Evolutionary conservation across 2,888 invertebrate genomes (phyloP).

Genomic region (Eledona agricola): DNA sequence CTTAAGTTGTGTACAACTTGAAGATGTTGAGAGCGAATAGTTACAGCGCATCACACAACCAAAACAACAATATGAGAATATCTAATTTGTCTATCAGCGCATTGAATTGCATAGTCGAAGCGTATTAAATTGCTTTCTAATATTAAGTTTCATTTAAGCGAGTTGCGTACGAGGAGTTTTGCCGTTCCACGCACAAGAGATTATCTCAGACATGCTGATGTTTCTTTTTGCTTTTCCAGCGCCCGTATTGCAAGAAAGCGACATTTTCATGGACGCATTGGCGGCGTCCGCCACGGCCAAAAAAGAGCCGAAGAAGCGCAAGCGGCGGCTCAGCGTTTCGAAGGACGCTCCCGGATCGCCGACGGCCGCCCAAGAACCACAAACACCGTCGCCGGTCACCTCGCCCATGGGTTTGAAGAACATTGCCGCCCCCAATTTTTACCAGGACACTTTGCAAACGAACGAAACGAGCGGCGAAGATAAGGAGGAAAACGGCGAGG

Average conservation of each 20-base stretch:
- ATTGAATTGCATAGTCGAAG: too few relatives aligned
- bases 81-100: too few relatives aligned
- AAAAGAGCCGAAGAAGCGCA: conserved; percentile 81
- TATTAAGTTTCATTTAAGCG: too few relatives aligned
- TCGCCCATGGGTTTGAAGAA: conserved; percentile 61
- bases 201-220: too few relatives aligned
- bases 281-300: conserved; percentile 78
- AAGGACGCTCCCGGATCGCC: conserved; percentile 67
- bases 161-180: too few relatives aligned
- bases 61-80: too few relatives aligned
- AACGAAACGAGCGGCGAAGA: conserved; percentile 50
- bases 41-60: too few relatives aligned
- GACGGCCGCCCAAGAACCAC: conserved; percentile 46
- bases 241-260: conserved; percentile 84
- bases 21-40: too few relatives aligned
- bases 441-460: conserved; percentile 86
- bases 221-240: too few relatives aligned
- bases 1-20: too few relatives aligned
- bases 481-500: conserved; percentile 57
- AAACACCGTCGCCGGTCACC: conserved; percentile 51
- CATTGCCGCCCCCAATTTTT: conserved; percentile 77
- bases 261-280: conserved; percentile 93
- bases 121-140: too few relatives aligned
- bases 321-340: conserved; percentile 75
- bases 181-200: too few relatives aligned